Percentiles rank a stretch among this genome's conserved stretches.
These are phyloP conservation scores for Piprites chloris DNA, from an alignment of 2,113 vertebrate species.

Conservation along the genomic window DNA sequence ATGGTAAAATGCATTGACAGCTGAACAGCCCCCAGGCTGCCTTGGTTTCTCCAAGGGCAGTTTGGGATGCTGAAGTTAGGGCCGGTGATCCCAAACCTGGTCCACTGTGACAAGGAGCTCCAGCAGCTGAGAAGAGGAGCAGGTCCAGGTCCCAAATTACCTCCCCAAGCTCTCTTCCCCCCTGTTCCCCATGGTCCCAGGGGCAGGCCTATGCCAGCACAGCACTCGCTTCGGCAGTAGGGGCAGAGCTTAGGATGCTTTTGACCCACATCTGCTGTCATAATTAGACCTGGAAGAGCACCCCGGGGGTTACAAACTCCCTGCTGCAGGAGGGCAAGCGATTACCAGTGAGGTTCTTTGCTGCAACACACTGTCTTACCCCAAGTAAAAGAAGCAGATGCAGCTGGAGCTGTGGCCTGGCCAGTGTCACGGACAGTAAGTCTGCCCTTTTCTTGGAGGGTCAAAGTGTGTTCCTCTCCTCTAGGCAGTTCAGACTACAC, in stretches of 20 bases:
- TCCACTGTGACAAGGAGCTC: background rate
- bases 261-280: background rate
- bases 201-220: background rate
- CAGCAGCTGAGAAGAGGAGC: background rate
- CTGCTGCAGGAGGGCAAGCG: background rate
- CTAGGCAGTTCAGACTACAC: background rate
- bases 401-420: background rate
- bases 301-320: background rate
- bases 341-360: background rate
- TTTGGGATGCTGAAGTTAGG: background rate
- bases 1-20: background rate
- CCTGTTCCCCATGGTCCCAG: background rate
- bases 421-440: accelerated
- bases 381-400: background rate
- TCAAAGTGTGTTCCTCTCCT: background rate
- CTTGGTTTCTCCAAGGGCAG: background rate
- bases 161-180: background rate
- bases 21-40: background rate
- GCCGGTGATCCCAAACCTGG: background rate
- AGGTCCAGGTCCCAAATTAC: background rate
- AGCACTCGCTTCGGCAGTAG: background rate
- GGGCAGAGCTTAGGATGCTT: background rate
- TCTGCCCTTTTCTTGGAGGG: background rate
- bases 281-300: background rate
- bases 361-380: background rate